A percentile compares a stretch with the other conserved stretches of the same genome.
Evolutionary conservation across 2,113 vertebrate species (phyloP).

Genomic region (Charadrius vociferus): DNA sequence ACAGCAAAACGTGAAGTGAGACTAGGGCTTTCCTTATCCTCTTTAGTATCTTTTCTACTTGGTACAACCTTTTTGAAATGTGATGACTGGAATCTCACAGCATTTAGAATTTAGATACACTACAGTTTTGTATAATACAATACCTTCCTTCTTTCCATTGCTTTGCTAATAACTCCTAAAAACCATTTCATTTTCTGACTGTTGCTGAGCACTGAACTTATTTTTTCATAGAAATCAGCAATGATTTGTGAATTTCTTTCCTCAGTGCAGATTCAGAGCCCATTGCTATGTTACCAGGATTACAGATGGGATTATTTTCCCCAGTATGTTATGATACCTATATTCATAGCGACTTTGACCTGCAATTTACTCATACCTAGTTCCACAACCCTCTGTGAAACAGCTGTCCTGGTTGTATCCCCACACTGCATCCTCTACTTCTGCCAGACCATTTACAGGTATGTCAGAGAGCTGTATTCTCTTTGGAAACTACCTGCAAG

Average conservation of each 20-base stretch:
- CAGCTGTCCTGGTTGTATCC: neutral
- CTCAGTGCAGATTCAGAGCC: neutral
- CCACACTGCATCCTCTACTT: neutral
- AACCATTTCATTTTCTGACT: neutral
- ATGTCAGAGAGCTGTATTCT: neutral
- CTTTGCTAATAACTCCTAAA: neutral
- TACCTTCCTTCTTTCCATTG: neutral
- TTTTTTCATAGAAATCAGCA: neutral
- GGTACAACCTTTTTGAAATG: neutral
- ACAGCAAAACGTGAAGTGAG: neutral
- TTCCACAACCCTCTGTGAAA: neutral
- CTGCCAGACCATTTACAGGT: neutral
- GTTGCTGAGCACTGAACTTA: neutral
- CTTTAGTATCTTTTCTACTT: neutral
- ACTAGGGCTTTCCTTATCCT: neutral
- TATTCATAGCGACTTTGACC: neutral
- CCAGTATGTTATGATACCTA: neutral
- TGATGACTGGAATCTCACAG: neutral
- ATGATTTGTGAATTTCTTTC: neutral
- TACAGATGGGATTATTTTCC: neutral
- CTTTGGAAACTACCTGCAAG: neutral
- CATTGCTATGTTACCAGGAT: rapidly evolving
- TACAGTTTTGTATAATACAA: neutral
- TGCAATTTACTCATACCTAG: neutral
- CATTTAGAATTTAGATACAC: neutral